phyloP scores from a whole-genome alignment of 1,140 invertebrate genomes.

The Lanistes nyassanus region DNA sequence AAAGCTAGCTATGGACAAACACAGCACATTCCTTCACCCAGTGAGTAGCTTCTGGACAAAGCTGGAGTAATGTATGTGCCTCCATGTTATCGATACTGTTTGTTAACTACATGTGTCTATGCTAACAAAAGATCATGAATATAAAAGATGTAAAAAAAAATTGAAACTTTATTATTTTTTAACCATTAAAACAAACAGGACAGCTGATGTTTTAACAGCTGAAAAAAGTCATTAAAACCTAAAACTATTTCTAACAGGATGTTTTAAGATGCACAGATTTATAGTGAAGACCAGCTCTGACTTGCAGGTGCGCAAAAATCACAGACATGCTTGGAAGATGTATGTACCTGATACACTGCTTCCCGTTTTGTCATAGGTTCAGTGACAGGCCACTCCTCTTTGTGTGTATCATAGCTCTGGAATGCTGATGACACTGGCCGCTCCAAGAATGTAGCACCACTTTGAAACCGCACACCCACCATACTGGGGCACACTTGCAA shows the following conservation, averaged over 20 bases:
- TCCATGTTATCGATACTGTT: no score
- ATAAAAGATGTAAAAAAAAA: neutral
- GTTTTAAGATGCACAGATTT: neutral
- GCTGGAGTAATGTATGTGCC: neutral
- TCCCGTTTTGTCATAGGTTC: slow-evolving; percentile 82
- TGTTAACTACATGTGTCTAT: no score
- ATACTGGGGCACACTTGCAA: slow-evolving; percentile 32
- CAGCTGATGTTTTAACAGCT: neutral
- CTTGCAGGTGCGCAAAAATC: neutral
- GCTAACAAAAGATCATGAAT: no score
- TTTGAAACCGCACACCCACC: slow-evolving; percentile 34
- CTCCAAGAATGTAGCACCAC: slow-evolving; percentile 31
- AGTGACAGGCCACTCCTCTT: slow-evolving; percentile 79
- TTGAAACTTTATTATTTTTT: neutral
- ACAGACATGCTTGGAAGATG: neutral
- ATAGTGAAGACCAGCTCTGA: neutral
- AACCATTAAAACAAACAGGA: neutral
- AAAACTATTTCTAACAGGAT: neutral
- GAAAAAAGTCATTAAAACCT: neutral
- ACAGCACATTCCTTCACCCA: neutral
- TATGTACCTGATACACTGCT: slow-evolving; percentile 73
- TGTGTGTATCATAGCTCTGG: slow-evolving; percentile 79
- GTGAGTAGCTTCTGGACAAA: neutral
- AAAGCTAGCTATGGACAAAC: neutral
- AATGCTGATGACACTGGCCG: slow-evolving; percentile 75